These are phyloP conservation scores for Apis florea DNA, from an alignment of 1,140 invertebrate species.

Conservation along the genomic window DNA sequence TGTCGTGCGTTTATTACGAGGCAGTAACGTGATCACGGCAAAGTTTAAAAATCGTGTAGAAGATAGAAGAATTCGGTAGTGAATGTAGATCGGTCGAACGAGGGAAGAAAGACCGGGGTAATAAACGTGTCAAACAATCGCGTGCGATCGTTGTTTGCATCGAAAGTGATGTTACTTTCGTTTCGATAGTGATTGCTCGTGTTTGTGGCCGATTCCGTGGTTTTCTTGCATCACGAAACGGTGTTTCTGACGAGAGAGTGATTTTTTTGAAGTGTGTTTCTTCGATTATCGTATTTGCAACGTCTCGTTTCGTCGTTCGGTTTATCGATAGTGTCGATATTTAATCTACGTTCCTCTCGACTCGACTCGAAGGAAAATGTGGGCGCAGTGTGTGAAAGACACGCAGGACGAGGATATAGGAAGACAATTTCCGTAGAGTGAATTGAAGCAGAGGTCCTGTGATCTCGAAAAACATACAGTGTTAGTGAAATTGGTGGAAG, in stretches of 20 bases:
- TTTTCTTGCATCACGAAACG: not conserved
- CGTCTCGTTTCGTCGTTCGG: not conserved
- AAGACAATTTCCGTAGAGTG: not conserved
- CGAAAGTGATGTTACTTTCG: slow-evolving; percentile 2
- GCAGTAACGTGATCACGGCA: not conserved
- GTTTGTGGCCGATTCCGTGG: not conserved
- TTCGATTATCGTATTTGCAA: not conserved
- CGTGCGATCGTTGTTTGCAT: not conserved
- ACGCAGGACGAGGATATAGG: slow-evolving; percentile 7
- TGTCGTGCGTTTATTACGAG: not conserved
- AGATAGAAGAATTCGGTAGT: not conserved
- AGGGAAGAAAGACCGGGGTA: not conserved
- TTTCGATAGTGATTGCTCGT: not conserved
- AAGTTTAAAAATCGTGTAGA: slow-evolving; percentile 36
- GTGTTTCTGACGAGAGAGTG: not conserved
- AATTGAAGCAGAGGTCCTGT: not conserved
- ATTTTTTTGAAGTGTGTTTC: slow-evolving; percentile 7
- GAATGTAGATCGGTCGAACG: no score
- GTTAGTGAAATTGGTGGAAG: slow-evolving; percentile 28
- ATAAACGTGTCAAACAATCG: slow-evolving; percentile 6
- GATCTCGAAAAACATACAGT: not conserved
- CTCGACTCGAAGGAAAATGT: not conserved
- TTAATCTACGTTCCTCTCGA: not conserved
- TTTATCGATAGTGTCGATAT: not conserved
- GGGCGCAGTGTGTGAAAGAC: slow-evolving; percentile 18